Base-by-base conservation (phyloP, 2,888 invertebrate species). In the Galerucella nymphaeae region DNA sequence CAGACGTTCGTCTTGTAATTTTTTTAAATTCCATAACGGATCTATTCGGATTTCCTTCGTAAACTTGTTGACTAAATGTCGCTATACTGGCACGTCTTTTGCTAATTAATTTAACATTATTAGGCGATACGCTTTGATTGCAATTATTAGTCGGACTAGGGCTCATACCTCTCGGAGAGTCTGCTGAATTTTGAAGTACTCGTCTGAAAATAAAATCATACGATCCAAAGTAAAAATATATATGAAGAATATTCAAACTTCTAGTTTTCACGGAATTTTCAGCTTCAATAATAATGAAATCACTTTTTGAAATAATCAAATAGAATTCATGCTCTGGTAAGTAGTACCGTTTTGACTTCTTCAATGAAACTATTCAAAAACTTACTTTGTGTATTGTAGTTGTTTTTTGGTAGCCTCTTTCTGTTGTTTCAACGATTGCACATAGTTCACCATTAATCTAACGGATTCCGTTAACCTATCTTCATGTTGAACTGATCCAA, bases 401-500 rank as follows among this genome's bases (percentile, higher is more conserved):
- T 90, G 90, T 65, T 87, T 83, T 77, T 88, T 88, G 67, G 89
- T 88, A 63, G 88, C 88, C 78, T 90, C 89, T 75, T 89, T 85
- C 72, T 88, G 87, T 73, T 88, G 87, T 78, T 89, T 89, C 64
- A 90, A 83, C 75, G 88, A 88, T 77, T 90, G 89, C n/a, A 90
- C 90, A 80, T 90, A 89, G 70, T 86, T 85, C 20, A 90, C 85
- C 88, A 91, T 89, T 58, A 90, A 85, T 74, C 89, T 89, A 42
- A 90, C 88, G 2, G 90, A 89, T 76, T 88, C 86, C 38, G 89
- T 88, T 70, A 90, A 85, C 53, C 90, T 83, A 72, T 88, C 87
- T 80, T 91, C 91, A 83, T 90, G 88, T 77, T 90, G 90, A 8
- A 90, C 90, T 14, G 90, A 90, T 30, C 90, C 90, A 80, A 86